These are phyloP conservation scores for Sciurus vulgaris DNA, from an alignment of 2,797 vertebrate species.

Conservation along the genomic window DNA sequence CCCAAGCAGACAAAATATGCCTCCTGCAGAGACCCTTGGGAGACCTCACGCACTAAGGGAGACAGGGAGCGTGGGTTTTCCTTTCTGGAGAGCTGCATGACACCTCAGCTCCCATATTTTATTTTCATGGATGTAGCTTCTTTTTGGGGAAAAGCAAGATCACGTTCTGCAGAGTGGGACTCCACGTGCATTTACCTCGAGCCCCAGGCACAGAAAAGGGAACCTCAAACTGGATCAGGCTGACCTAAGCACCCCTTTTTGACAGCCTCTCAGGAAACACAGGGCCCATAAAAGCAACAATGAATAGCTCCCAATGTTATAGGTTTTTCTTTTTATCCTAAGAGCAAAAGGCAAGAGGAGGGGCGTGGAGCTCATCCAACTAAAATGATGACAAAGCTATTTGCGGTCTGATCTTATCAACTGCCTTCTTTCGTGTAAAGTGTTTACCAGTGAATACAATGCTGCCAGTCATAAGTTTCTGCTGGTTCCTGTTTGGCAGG, in stretches of 20 bases:
- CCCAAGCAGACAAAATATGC: slow-evolving; percentile 38
- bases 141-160: neutral
- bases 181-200: neutral
- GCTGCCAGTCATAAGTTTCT: slow-evolving; percentile 38
- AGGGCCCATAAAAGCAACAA: neutral
- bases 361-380: neutral
- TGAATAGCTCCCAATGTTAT: neutral
- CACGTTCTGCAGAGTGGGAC: neutral
- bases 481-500: slow-evolving; percentile 66
- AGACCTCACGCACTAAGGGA: neutral
- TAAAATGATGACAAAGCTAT: slow-evolving; percentile 10
- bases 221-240: neutral
- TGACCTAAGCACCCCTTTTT: neutral
- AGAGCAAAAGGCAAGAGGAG: slow-evolving; percentile 32
- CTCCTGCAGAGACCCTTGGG: neutral
- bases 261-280: neutral
- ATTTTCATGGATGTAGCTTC: neutral
- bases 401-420: slow-evolving; percentile 11
- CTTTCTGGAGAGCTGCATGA: neutral
- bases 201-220: neutral
- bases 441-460: slow-evolving; percentile 42
- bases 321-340: neutral
- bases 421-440: neutral
- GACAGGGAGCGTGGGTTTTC: neutral
- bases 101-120: neutral